These are phyloP conservation scores for Salticus scenicus DNA, from an alignment of 2,888 invertebrate species.

Conservation along the genomic window DNA sequence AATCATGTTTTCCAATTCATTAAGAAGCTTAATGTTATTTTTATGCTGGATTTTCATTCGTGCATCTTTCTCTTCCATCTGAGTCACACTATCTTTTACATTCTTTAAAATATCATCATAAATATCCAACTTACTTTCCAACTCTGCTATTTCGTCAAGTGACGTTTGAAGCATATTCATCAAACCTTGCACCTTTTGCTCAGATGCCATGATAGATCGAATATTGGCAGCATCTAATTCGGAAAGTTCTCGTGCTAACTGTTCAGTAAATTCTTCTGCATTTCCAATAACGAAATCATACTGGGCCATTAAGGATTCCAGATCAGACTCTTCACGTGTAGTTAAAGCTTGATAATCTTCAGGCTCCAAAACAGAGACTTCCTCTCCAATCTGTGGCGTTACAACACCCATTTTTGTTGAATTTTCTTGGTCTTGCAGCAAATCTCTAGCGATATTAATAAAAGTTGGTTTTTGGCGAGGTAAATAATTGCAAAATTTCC, in stretches of 20 bases:
- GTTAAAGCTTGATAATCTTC: slow-evolving; percentile 87
- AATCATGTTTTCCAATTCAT: slow-evolving; percentile 86
- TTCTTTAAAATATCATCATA: slow-evolving; percentile 85
- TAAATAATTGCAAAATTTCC: slow-evolving; percentile 82
- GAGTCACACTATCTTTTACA: slow-evolving; percentile 90
- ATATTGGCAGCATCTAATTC: slow-evolving; percentile 92
- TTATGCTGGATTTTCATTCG: slow-evolving; percentile 89
- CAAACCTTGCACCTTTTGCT: slow-evolving; percentile 83
- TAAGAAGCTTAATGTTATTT: slow-evolving; percentile 87
- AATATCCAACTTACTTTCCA: slow-evolving; percentile 84
- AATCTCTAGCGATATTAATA: slow-evolving; percentile 83
- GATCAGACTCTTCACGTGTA: slow-evolving; percentile 88
- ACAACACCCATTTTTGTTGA: slow-evolving; percentile 56
- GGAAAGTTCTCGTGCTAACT: slow-evolving; percentile 87
- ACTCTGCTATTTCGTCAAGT: slow-evolving; percentile 83
- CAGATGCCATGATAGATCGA: slow-evolving; percentile 92
- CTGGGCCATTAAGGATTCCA: slow-evolving; percentile 87
- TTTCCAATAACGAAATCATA: slow-evolving; percentile 93
- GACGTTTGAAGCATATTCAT: slow-evolving; percentile 86
- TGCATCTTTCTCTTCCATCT: slow-evolving; percentile 92
- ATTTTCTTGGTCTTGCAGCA: slow-evolving; percentile 78
- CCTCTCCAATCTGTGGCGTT: slow-evolving; percentile 61
- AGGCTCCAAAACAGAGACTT: slow-evolving; percentile 73
- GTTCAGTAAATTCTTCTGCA: slow-evolving; percentile 84
- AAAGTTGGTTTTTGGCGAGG: slow-evolving; percentile 85